Base-by-base conservation (phyloP, 64 coral and sea anemone species). In the Anthopleura sola region DNA sequence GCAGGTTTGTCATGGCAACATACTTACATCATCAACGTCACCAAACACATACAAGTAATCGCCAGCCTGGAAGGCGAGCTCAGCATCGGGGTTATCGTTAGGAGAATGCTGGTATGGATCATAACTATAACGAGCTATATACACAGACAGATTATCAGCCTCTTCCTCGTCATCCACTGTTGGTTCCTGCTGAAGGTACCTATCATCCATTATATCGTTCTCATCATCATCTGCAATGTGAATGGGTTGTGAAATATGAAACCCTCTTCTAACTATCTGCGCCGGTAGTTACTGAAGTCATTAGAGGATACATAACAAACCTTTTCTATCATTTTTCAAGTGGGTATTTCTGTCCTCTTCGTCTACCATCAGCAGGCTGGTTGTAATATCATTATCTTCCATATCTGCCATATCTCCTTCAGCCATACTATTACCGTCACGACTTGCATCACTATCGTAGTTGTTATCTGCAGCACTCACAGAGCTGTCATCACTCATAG, bases 1-100 rank as follows among this genome's bases (percentile, higher is more conserved):
- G 23, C 37, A 17, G 20, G n/a, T 34, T 31, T 19, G 9, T 17
- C 16, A 19, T 37, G 18, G 13, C n/a, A 32, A 18, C 5, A 62
- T 50, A 53, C 92, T 46, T 92, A 99, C 97, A 90, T 95, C 97
- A 24, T 99, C 97, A 55, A 99, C 83, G 38, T 94, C 97, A 21
- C 97, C 97, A 92, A 94, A 99, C 34, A 99, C 90, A 75, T 99
- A 99, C 28, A 99, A 69, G 78, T 99, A 99, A 78, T 99, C 97
- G 2, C 97, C 97, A 26, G 97, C 97, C 57, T 99, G 97, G 87
- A 99, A 99, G 7, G 97, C 97, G 26, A 99, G 89, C 77, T 99
- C 97, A 55, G 86, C 90, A 15, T 99, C 90, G 15, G 97, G 97
- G 49, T 92, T 88, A 3, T 99, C 97, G 84, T 99, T 99, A 24